Base-by-base conservation (phyloP, 2,888 invertebrate species). In the Gastracanthus pulcherrimus region DNA sequence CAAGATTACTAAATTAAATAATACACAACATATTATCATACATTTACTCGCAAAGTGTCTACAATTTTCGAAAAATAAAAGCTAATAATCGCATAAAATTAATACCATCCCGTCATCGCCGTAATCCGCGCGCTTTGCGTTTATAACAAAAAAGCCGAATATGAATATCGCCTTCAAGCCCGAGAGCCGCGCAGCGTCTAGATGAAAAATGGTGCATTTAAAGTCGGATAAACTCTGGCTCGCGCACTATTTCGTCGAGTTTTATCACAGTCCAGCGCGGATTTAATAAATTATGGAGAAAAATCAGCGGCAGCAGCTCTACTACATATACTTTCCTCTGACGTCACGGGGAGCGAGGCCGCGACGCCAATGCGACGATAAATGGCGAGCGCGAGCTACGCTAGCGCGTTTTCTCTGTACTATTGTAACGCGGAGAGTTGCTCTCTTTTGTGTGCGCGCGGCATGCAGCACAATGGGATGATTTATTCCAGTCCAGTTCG, bases 301-400 rank as follows among this genome's bases (percentile, higher is more conserved):
- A 64, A 75, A 66, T 51, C 60, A 62, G 55, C n/a, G 23, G 55
- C 36, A n/a, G 38, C n/a, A n/a, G n/a, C n/a, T n/a, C n/a, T n/a
- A n/a, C n/a, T n/a, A n/a, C n/a, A n/a, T n/a, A n/a, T n/a, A n/a
- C n/a, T 26, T 13, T 5, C 4, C 19, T 16, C 13, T 69, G 76
- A 69, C 69, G 76, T 76, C 60, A 31, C n/a, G n/a, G n/a, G n/a
- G n/a, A n/a, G n/a, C n/a, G 34, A 19, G n/a, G 38, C 16, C 62
- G 34, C 51, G 67, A 58, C 60, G 69, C 76, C 76, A 69, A 76
- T 58, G 58, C 67, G 69, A 45, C 76, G 58, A 60, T 58, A 67
- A 69, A 69, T 69, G 58, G 76, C n/a, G 66, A n/a, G 74, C 19
- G 23, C 9, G 5, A 34, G 5, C n/a, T n/a, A n/a, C n/a, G 76